These are phyloP conservation scores for Odontomyia ornata DNA, from an alignment of 2,888 invertebrate genomes.

Conservation along the genomic window DNA sequence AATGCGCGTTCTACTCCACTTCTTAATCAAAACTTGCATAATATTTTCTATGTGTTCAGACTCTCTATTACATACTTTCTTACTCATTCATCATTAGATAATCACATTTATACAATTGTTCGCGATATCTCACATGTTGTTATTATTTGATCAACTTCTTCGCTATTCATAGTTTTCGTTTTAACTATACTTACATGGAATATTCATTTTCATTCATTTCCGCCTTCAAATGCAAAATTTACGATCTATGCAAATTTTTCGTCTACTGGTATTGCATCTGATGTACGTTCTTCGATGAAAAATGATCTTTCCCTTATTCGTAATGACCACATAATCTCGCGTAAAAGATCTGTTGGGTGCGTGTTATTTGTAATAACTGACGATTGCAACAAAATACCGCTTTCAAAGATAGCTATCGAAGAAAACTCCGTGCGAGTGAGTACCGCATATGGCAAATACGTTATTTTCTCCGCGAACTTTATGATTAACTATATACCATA, in stretches of 20 bases:
- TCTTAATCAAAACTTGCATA: no score
- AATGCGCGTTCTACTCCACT: no score
- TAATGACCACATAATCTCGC: conserved; percentile 18
- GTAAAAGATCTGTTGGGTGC: conserved; percentile 7
- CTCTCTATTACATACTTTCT: no score
- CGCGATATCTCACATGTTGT: no score
- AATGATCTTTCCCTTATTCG: conserved; percentile 8
- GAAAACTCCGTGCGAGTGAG: not conserved
- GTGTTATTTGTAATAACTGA: not conserved
- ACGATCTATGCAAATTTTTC: conserved; percentile 23
- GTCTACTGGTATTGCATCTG: not conserved
- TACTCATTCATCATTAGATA: no score
- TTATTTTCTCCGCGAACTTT: not conserved
- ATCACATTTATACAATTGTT: no score
- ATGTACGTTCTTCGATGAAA: not conserved
- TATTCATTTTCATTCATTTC: not conserved
- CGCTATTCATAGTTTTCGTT: no score
- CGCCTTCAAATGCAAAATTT: conserved; percentile 17
- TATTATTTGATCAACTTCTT: no score
- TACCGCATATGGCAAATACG: not conserved
- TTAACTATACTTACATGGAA: no score
- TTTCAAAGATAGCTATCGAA: conserved; percentile 5
- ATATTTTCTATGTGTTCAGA: no score
- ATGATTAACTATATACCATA: not conserved
- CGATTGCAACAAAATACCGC: conserved; percentile 28